Evolutionary conservation across 2,113 vertebrate genomes (phyloP), one percentile per base, ranked within the genome.

Genomic region (Chelonoidis abingdonii): DNA sequence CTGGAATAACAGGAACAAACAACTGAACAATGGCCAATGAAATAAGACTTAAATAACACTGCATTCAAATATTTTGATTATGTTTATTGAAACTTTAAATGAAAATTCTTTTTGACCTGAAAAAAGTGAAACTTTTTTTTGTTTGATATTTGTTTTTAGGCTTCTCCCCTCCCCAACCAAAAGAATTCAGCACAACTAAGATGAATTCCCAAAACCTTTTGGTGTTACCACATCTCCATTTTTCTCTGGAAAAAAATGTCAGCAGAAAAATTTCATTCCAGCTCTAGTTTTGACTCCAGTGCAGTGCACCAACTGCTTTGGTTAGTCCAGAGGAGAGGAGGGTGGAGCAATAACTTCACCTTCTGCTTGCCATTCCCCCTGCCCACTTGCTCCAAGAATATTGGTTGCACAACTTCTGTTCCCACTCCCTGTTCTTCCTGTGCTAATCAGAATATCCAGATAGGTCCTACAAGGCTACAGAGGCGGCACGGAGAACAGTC

Each of bases 11-110:
- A 97, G 92, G 90, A 92, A 88, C 78, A 86, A 94, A 91, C 89
- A 90, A 95, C 89, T 96, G 94, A 92, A 88, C 78, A 95, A 95
- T 96, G 88, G 94, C 47, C 85, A 80, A 62, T 85, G 82, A 90
- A 52, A 49, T 44, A 44, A 84, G 78, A 82, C 76, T 80, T 75
- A 87, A 88, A 78, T 84, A 56, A 84, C 16, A 72, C 19, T 53
- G 22, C 53, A 10, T 56, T 56, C 22, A 56, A 56, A 56, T 56
- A 7, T 56, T 21, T 56, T 56, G 54, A 56, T 56, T 56, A 21
- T 24, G 21, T 56, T 22, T 56, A 56, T 56, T 24, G 54, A 56
- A 9, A 56, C 8, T 22, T 56, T 25, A 56, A 25, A 56, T 24
- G 54, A 56, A 56, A 56, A 56, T 24, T 24, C 54, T 56, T 56